A percentile compares a stretch with the other conserved stretches of the same genome.
Conservation (phyloP, 1,140 invertebrate species). For the Heliconius himera region DNA sequence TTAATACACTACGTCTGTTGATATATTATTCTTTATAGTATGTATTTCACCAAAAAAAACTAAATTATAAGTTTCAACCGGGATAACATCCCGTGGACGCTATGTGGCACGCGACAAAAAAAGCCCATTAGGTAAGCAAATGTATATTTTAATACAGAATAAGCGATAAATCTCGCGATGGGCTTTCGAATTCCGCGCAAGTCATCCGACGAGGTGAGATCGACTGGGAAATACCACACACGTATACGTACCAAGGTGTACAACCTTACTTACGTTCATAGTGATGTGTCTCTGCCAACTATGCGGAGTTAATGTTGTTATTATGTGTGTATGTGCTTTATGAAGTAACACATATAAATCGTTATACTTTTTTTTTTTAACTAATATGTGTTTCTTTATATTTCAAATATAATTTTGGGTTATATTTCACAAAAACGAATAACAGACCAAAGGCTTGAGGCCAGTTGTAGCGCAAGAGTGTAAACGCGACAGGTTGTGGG, state of each 20-base stretch:
- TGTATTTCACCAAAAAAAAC: neutral
- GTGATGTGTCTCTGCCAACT: constrained; percentile 57
- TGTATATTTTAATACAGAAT: constrained; percentile 80
- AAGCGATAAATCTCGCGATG: constrained; percentile 79
- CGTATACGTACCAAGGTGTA: constrained; percentile 54
- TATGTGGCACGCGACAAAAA: constrained; percentile 74
- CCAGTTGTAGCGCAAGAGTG: too few relatives aligned
- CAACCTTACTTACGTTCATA: constrained; percentile 63
- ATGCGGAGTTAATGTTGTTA: constrained; percentile 38
- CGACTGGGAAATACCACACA: constrained; percentile 77
- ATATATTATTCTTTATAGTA: neutral
- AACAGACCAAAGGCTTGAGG: too few relatives aligned
- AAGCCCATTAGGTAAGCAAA: constrained; percentile 76
- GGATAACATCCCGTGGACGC: constrained; percentile 52
- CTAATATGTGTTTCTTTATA: too few relatives aligned
- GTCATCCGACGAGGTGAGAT: constrained; percentile 79
- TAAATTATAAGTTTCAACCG: constrained; percentile 1
- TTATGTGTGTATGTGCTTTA: constrained; percentile 2
- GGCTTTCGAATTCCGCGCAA: constrained; percentile 80
- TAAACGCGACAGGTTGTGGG: too few relatives aligned
- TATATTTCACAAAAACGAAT: too few relatives aligned
- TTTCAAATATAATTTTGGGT: too few relatives aligned
- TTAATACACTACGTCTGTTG: neutral
- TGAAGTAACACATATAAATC: too few relatives aligned
- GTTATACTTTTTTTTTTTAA: neutral